Base-by-base conservation (phyloP, 2,797 vertebrate genomes). In the Epinephelus coioides region DNA sequence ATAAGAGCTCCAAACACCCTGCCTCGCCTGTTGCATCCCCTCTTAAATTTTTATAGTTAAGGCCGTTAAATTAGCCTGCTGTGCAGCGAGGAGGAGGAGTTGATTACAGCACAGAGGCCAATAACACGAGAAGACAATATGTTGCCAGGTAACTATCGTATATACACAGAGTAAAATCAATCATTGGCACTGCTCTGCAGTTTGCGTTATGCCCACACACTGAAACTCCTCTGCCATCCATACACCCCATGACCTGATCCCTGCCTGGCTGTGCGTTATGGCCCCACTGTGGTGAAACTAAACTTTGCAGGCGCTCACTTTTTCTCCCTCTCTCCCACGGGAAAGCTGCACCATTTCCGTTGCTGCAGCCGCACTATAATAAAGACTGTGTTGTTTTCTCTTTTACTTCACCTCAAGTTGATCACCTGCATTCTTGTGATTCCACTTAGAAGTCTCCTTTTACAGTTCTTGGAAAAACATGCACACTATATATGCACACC, bases 301-400 rank as follows among this genome's bases (percentile, higher is more conserved):
- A 84, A 87, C 71, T 88, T 74, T 72, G 76, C 64, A 79, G 78
- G 72, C 76, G 1, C 77, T 86, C 55, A 54, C 27, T 80, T 71
- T 74, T 69, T 82, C 59, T 73, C 64, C 50, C 66, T 23, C 65
- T 59, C 70, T 69, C 47, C 54, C 76, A 55, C 84, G 86, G 87
- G 90, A 91, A 88, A 80, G 85, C 79, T 76, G 78, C 64, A 90
- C 73, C 81, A 86, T 90, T 91, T 89, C 68, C 57, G 15, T 76
- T 64, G 47, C 76, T 81, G 61, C 27, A 59, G 54, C 71, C 25
- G 2, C 53, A 47, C 65, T 61, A 57, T 63, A 67, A 81, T 73
- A 70, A 85, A 74, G 66, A 80, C 38, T 27, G 62, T 73, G 76
- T 82, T 85, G 27, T 63, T 78, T 76, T 17, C 62, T 50, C 30